Percentiles rank a stretch among this genome's conserved stretches.
Evolutionary conservation across 2,888 invertebrate genomes (phyloP).

Genomic region (Meta bourneti): DNA sequence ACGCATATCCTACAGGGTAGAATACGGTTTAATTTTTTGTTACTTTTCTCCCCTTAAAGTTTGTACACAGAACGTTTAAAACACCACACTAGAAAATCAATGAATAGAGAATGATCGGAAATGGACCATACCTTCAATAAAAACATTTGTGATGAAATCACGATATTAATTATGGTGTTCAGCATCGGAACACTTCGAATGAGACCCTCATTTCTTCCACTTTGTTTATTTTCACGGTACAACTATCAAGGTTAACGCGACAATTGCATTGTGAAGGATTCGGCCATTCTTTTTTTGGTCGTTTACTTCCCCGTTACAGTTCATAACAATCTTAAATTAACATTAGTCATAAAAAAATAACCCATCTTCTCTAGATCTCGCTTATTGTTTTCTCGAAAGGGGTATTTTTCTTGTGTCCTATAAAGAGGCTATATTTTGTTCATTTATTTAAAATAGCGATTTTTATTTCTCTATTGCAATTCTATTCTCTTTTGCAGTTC

Average conservation of each 20-base stretch:
- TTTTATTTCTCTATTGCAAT: no score
- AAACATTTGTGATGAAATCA: not conserved
- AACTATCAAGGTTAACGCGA: conserved; percentile 43
- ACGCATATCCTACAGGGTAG: no score
- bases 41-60: no score
- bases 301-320: conserved; percentile 12
- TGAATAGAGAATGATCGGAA: no score
- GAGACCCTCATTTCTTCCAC: not conserved
- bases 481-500: no score
- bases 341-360: conserved; percentile 15
- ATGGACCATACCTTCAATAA: no score
- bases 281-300: not conserved
- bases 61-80: no score
- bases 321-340: conserved; percentile 37
- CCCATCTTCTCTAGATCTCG: not conserved
- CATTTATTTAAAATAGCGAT: no score
- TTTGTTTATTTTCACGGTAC: conserved; percentile 44
- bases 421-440: no score
- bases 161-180: not conserved
- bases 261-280: not conserved
- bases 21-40: no score
- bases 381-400: not conserved
- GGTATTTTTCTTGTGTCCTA: no score
- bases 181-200: not conserved
- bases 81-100: no score